Percentiles rank a stretch among this genome's conserved stretches.
phyloP scores from a whole-genome alignment of 2,888 invertebrate species.

The Colletes collaris region DNA sequence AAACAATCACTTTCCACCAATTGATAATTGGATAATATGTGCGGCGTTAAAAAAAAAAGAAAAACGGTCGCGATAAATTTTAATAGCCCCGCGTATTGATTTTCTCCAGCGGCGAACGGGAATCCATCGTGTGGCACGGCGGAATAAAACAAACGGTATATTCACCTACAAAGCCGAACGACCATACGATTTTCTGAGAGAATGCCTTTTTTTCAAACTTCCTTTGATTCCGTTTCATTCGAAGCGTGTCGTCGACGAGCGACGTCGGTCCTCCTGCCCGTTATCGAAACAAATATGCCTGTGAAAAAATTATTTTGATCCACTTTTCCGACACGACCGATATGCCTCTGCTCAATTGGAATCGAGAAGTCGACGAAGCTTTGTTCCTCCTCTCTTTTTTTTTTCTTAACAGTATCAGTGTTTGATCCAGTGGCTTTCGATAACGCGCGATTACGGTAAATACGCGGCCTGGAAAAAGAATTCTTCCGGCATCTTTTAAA shows the following conservation, averaged over 20 bases:
- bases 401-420: not conserved
- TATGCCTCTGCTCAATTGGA: constrained; percentile 20
- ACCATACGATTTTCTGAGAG: constrained; percentile 29
- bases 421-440: not conserved
- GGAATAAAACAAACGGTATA: constrained; percentile 56
- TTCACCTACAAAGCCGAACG: constrained; percentile 52
- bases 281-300: constrained; percentile 1
- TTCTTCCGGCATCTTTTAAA: not conserved
- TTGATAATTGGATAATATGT: constrained; percentile 30
- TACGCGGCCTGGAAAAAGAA: not conserved
- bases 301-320: not conserved
- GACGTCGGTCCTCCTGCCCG: not conserved
- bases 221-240: constrained; percentile 7
- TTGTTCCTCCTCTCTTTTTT: constrained; percentile 17
- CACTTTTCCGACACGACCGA: constrained; percentile 11
- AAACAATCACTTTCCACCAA: constrained; percentile 11
- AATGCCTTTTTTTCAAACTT: constrained; percentile 15
- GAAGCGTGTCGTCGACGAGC: not conserved
- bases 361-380: constrained; percentile 45
- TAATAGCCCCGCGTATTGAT: constrained; percentile 41
- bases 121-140: constrained; percentile 16
- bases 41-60: constrained; percentile 1
- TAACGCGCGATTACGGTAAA: not conserved
- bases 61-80: constrained; percentile 21
- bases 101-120: constrained; percentile 30